A percentile compares a stretch with the other conserved stretches of the same genome.
Evolutionary conservation across 2,113 vertebrate species (phyloP).

Genomic region (Calyptomena viridis): DNA sequence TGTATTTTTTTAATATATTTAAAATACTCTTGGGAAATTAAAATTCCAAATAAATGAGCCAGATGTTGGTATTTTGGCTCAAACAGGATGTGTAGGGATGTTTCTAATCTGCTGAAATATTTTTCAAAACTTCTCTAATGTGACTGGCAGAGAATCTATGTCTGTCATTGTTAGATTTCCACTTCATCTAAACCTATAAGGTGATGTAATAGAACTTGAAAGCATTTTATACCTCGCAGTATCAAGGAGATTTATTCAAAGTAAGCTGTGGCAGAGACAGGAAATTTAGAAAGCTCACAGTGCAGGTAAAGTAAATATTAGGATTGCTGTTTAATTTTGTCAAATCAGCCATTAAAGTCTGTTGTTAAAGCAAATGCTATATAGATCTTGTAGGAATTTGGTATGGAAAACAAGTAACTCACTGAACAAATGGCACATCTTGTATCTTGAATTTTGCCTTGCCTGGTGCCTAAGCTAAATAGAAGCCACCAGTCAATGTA

Average conservation of each 20-base stretch:
- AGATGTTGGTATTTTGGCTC: background rate
- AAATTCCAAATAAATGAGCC: background rate
- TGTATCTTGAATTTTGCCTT: background rate
- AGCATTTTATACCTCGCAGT: background rate
- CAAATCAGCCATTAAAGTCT: background rate
- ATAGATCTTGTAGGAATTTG: background rate
- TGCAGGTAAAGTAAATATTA: constrained; percentile 7
- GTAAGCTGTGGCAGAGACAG: background rate
- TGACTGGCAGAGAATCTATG: background rate
- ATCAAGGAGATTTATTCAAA: background rate
- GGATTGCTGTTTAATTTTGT: background rate
- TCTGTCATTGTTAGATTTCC: background rate
- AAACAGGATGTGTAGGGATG: background rate
- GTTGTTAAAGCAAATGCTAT: background rate
- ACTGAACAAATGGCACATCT: background rate
- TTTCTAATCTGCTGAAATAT: background rate
- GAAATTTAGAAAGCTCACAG: constrained; percentile 11
- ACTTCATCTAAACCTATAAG: background rate
- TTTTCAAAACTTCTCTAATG: background rate
- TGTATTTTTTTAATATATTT: background rate
- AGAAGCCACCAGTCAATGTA: background rate
- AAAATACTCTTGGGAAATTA: background rate
- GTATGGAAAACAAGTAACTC: background rate
- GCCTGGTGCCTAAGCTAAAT: background rate
- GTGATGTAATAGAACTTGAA: background rate